phyloP scores from a whole-genome alignment of 2,888 invertebrate genomes.

The Diaperis boleti region DNA sequence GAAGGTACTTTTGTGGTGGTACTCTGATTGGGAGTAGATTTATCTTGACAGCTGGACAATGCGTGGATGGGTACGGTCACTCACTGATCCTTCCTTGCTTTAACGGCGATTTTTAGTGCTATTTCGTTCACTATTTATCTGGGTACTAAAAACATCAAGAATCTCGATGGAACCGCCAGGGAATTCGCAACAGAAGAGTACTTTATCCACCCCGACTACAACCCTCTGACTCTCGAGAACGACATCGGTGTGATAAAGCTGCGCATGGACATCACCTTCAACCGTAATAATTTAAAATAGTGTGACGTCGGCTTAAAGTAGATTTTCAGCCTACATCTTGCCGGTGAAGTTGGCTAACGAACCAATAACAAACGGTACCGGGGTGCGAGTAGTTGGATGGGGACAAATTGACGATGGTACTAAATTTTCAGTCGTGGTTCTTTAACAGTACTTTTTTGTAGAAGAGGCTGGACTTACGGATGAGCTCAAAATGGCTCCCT shows the following conservation, averaged over 20 bases:
- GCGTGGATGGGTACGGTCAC: neutral
- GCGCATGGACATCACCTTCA: too few species aligned
- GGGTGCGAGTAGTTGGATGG: conserved; percentile 23
- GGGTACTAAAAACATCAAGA: neutral
- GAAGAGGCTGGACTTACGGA: neutral
- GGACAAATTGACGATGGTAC: conserved; percentile 29
- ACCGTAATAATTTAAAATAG: too few species aligned
- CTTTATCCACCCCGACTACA: neutral
- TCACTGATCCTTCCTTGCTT: neutral
- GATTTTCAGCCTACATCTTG: conserved; percentile 21
- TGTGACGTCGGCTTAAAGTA: too few species aligned
- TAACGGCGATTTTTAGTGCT: neutral
- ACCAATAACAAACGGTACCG: neutral
- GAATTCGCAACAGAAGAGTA: neutral
- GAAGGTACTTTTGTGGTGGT: conserved; percentile 11
- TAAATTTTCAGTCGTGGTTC: neutral
- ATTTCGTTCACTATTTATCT: neutral
- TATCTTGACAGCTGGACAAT: conserved; percentile 17
- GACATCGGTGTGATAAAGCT: conserved; percentile 9
- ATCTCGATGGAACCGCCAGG: neutral
- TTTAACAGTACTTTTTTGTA: neutral
- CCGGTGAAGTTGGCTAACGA: conserved; percentile 9
- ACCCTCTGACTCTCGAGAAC: neutral
- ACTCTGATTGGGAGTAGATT: neutral
- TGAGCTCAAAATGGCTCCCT: neutral